Evolutionary conservation across 2,797 vertebrate species (phyloP).

Genomic region (Poecilia picta): DNA sequence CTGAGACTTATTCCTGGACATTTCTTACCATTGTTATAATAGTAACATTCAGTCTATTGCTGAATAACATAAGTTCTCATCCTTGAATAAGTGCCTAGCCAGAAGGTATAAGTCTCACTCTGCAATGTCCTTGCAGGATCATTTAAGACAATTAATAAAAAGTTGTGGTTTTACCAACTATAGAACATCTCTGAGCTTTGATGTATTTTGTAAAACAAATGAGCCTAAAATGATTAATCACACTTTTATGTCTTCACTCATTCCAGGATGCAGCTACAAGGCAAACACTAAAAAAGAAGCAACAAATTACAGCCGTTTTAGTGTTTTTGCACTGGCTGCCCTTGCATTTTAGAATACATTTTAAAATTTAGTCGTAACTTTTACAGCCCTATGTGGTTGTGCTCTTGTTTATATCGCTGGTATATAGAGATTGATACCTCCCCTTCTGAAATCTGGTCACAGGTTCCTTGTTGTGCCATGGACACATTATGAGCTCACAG

Average conservation of each 20-base stretch:
- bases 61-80: neutral
- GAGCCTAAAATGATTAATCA: neutral
- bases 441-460: neutral
- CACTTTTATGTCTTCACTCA: neutral
- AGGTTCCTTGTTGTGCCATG: neutral
- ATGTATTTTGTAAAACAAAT: neutral
- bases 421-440: neutral
- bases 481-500: neutral
- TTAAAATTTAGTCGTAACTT: neutral
- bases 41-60: neutral
- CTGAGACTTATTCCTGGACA: neutral
- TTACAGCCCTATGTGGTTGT: neutral
- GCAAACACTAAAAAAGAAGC: neutral
- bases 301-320: neutral
- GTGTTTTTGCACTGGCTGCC: neutral
- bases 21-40: neutral
- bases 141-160: neutral
- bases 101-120: neutral
- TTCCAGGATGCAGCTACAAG: neutral
- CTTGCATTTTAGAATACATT: neutral
- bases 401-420: neutral
- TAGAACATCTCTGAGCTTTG: neutral
- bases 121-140: neutral
- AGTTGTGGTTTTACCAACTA: neutral
- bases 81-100: neutral